A percentile compares a stretch with the other conserved stretches of the same genome.
phyloP scores from a whole-genome alignment of 1,140 invertebrate genomes.

The Hypothenemus hampei region DNA sequence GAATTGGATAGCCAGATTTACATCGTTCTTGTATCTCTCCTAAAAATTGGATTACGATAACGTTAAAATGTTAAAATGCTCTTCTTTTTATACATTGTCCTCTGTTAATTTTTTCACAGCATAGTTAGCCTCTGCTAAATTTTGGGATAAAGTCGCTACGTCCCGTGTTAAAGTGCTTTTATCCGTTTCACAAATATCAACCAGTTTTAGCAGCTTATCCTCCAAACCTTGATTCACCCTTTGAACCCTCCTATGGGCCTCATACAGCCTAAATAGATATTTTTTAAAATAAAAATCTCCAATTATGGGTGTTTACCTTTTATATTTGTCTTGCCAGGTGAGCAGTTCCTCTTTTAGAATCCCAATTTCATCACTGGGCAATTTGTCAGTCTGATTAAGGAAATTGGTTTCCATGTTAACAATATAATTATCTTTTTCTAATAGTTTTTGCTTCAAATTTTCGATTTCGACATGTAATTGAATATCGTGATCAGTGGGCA shows the following conservation, averaged over 20 bases:
- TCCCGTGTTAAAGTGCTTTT: slow-evolving; percentile 83
- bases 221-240: slow-evolving; percentile 93
- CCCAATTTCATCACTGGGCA: slow-evolving; percentile 64
- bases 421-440: slow-evolving; percentile 78
- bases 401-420: slow-evolving; percentile 81
- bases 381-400: slow-evolving; percentile 71
- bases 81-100: slow-evolving; percentile 80
- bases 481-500: slow-evolving; percentile 50
- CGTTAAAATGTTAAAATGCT: too few species aligned
- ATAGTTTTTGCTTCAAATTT: slow-evolving; percentile 71
- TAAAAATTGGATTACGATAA: slow-evolving; percentile 47
- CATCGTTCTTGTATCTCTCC: slow-evolving; percentile 92
- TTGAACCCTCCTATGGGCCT: slow-evolving; percentile 90
- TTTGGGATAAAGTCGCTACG: slow-evolving; percentile 77
- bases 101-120: slow-evolving; percentile 80
- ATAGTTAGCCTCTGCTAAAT: slow-evolving; percentile 83
- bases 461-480: slow-evolving; percentile 84
- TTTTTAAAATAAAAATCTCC: background rate
- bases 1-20: slow-evolving; percentile 88
- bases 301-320: slow-evolving; percentile 58
- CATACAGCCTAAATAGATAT: slow-evolving; percentile 66
- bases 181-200: slow-evolving; percentile 89
- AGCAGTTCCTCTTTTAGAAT: slow-evolving; percentile 79
- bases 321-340: slow-evolving; percentile 89
- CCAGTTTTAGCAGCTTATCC: slow-evolving; percentile 89